Evolutionary conservation across 2,113 vertebrate species (phyloP), one percentile per base, ranked within the genome.

Genomic region (Eonycteris spelaea): DNA sequence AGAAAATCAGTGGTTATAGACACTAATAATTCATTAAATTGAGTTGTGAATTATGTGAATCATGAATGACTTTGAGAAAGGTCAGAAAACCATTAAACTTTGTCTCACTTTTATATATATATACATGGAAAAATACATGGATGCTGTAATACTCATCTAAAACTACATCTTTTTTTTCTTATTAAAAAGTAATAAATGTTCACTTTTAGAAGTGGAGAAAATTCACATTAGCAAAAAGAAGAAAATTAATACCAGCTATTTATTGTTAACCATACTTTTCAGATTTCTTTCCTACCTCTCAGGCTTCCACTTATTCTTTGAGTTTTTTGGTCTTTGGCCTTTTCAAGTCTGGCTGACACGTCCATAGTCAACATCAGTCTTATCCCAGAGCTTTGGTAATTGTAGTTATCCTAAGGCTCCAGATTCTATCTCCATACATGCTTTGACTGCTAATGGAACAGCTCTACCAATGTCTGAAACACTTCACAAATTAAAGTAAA

Each of bases 1-100:
- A 96, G 84, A 95, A 97, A 96, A 94, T 86, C 18, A 70, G 94
- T 90, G 74, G 67, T 95, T 97, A 93, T 94, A 82, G 95, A 88
- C 33, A 74, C 40, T 93, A 95, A 95, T 86, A 95, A 75, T 95
- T 70, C 30, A 93, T 59, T 73, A 90, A 85, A 51, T 51, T 51
- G 51, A 51, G 16, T 51, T 61, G 68, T 93, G 59, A 96, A 67
- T 91, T 95, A 90, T 77, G 38, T 97, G 79, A 90, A 63, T 95
- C 70, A 85, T 87, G 86, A 92, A 48, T 92, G 59, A 95, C 65
- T 95, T 96, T 92, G 75, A 59, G 9, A 73, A 94, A 86, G 83
- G 51, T 96, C 55, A 95, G 68, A 90, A 96, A 85, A 80, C 59
- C 30, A 59, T 75, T 92, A 65, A 80, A 74, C 22, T 85, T 88